phyloP scores from a whole-genome alignment of 1,140 invertebrate species.

The Hyphantria cunea region DNA sequence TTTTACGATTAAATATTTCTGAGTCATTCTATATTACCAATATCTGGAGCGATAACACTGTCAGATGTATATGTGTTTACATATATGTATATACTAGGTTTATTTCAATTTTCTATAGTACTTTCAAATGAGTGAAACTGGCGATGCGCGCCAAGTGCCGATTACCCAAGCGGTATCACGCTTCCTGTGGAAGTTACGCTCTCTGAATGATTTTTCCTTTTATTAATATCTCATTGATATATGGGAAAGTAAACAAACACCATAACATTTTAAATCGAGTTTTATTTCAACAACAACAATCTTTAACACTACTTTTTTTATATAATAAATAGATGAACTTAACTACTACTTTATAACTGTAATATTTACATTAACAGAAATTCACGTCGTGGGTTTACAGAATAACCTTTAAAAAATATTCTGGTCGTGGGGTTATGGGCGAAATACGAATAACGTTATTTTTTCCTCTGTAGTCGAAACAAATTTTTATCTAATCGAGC shows the following conservation, averaged over 20 bases:
- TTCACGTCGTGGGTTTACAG: constrained; percentile 53
- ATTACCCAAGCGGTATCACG: constrained; percentile 50
- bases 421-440: constrained; percentile 8
- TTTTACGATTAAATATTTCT: constrained; percentile 1
- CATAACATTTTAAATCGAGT: constrained; percentile 33
- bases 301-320: constrained; percentile 45
- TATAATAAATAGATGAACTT: constrained; percentile 72
- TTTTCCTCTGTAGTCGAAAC: constrained; percentile 28
- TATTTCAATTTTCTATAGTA: constrained; percentile 48
- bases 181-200: constrained; percentile 37
- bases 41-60: constrained; percentile 2
- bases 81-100: constrained; percentile 7
- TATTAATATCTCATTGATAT: neutral
- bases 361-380: constrained; percentile 68
- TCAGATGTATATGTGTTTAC: neutral
- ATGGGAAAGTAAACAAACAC: constrained; percentile 19
- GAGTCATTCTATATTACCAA: constrained; percentile 1
- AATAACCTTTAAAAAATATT: constrained; percentile 20
- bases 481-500: constrained; percentile 35
- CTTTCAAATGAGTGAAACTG: constrained; percentile 67
- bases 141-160: constrained; percentile 42
- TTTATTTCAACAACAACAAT: constrained; percentile 69
- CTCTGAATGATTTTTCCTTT: constrained; percentile 21
- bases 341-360: constrained; percentile 38
- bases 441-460: constrained; percentile 20